A percentile compares a stretch with the other conserved stretches of the same genome.
Conservation (phyloP, 2,888 invertebrate species). For the Pomacea canaliculata region DNA sequence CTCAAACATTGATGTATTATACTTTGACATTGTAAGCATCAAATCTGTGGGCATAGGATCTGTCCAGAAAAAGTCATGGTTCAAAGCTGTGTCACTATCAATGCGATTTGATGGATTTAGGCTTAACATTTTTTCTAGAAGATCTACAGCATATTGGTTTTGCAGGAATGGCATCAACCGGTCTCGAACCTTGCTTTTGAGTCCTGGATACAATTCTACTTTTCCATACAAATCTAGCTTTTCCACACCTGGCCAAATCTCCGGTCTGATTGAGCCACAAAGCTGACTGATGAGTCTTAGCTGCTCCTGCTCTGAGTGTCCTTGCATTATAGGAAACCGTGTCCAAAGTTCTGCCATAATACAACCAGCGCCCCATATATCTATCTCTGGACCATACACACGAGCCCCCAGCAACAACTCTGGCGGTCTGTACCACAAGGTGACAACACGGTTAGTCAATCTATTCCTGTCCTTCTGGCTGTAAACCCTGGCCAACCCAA, state of each 20-base stretch:
- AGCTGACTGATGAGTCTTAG: slow-evolving; percentile 92
- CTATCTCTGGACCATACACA: slow-evolving; percentile 96
- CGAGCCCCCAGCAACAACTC: slow-evolving; percentile 75
- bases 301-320: slow-evolving; percentile 96
- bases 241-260: slow-evolving; percentile 91
- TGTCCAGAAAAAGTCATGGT: slow-evolving; percentile 99
- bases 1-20: slow-evolving; percentile 94
- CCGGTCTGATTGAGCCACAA: slow-evolving; percentile 94
- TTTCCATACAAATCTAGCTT: slow-evolving; percentile 83
- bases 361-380: slow-evolving; percentile 93
- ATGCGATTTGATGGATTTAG: slow-evolving; percentile 89
- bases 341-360: slow-evolving; percentile 99
- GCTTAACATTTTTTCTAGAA: slow-evolving; percentile 91
- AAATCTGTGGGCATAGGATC: slow-evolving; percentile 87
- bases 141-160: slow-evolving; percentile 90
- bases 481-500: slow-evolving; percentile 92
- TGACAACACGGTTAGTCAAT: slow-evolving; percentile 98
- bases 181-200: slow-evolving; percentile 69
- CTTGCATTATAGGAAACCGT: slow-evolving; percentile 78
- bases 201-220: slow-evolving; percentile 62
- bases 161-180: slow-evolving; percentile 87
- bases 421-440: slow-evolving; percentile 88
- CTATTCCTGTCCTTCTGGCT: slow-evolving; percentile 74
- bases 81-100: slow-evolving; percentile 91
- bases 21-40: slow-evolving; percentile 87